phyloP scores from a whole-genome alignment of 2,113 vertebrate genomes.

The Chunga burmeisteri region DNA sequence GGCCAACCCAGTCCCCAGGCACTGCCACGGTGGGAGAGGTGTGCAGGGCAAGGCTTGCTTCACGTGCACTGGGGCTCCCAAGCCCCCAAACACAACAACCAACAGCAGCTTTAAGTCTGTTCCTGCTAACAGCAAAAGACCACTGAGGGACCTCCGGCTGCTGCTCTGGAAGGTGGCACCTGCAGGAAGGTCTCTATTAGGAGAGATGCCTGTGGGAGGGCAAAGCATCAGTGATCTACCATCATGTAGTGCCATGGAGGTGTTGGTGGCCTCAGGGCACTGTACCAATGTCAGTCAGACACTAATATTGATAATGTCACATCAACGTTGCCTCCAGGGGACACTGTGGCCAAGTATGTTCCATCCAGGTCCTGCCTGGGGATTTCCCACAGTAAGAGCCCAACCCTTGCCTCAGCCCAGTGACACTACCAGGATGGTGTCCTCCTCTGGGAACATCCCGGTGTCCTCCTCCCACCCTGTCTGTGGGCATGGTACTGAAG shows the following conservation, averaged over 20 bases:
- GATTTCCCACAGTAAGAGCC: not conserved
- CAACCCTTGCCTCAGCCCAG: not conserved
- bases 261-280: not conserved
- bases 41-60: not conserved
- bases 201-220: not conserved
- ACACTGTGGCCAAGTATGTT: accelerated
- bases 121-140: not conserved
- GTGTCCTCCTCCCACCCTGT: not conserved
- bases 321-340: not conserved
- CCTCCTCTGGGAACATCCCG: accelerated
- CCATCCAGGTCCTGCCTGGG: not conserved
- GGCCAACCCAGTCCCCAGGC: not conserved
- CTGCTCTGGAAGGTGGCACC: not conserved
- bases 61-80: accelerated
- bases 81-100: no score
- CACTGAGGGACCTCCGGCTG: not conserved
- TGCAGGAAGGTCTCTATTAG: not conserved
- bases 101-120: not conserved
- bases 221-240: not conserved
- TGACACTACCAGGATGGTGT: not conserved
- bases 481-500: not conserved
- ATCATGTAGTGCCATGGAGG: accelerated
- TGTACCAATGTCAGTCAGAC: not conserved
- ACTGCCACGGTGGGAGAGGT: accelerated
- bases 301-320: not conserved